Evolutionary conservation across 2,113 vertebrate genomes (phyloP).

Genomic region (Suncus etruscus): DNA sequence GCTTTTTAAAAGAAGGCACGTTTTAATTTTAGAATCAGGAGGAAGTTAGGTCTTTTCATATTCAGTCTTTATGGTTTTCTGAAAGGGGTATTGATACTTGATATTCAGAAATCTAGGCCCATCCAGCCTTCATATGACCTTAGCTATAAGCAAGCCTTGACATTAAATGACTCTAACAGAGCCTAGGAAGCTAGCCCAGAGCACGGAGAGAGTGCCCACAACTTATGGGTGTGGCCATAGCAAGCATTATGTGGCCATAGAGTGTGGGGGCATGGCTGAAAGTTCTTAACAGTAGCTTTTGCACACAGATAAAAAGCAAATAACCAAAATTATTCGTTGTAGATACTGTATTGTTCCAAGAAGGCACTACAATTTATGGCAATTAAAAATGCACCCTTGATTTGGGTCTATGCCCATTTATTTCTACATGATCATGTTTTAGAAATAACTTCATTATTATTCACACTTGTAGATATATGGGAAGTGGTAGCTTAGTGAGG

Average conservation of each 20-base stretch:
- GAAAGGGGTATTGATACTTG: not conserved
- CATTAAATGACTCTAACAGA: constrained; percentile 14
- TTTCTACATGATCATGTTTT: not conserved
- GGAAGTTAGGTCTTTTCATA: not conserved
- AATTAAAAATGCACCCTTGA: not conserved
- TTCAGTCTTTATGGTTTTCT: not conserved
- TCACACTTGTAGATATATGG: no score
- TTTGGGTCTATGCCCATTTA: not conserved
- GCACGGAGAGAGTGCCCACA: not conserved
- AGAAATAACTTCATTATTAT: not conserved
- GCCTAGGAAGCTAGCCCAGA: not conserved
- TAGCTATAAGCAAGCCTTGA: constrained; percentile 85
- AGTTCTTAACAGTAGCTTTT: constrained; percentile 76
- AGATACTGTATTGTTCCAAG: not conserved
- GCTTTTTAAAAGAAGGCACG: not conserved
- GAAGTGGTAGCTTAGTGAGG: not conserved
- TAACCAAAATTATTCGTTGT: not conserved
- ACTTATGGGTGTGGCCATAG: constrained; percentile 83
- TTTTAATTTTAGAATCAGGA: not conserved
- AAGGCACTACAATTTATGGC: constrained; percentile 58
- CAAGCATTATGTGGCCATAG: no score
- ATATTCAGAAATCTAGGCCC: constrained; percentile 83
- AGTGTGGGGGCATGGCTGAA: no score
- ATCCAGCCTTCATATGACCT: constrained; percentile 81
- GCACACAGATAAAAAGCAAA: constrained; percentile 81